phyloP scores from a whole-genome alignment of 2,888 invertebrate species.

The Tryphoninae sp. region DNA sequence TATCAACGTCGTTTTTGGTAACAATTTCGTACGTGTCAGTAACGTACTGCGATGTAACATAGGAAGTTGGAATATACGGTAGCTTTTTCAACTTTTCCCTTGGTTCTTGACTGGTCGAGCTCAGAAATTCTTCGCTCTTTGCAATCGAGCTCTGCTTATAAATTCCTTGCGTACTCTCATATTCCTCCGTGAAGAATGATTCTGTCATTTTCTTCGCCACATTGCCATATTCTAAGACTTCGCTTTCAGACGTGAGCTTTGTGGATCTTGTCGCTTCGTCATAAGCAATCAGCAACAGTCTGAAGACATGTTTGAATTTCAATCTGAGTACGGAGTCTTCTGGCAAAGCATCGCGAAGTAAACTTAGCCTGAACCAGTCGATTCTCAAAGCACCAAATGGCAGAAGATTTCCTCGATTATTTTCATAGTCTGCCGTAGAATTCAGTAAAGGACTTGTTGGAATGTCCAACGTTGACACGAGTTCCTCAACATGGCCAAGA shows the following conservation, averaged over 20 bases:
- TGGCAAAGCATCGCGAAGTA: constrained; percentile 67
- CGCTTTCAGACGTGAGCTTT: not conserved
- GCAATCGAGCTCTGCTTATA: not conserved
- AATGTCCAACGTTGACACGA: constrained; percentile 51
- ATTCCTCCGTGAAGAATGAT: not conserved
- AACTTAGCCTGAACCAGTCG: constrained; percentile 70
- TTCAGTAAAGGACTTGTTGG: constrained; percentile 56
- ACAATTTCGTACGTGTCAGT: not conserved
- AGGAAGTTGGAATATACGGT: not conserved
- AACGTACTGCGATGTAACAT: not conserved
- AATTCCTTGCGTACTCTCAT: not conserved
- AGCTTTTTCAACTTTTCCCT: not conserved
- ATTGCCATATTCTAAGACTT: not conserved
- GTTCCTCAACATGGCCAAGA: constrained; percentile 56
- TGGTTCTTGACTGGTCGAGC: not conserved
- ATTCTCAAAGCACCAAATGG: constrained; percentile 70
- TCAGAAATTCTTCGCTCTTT: not conserved
- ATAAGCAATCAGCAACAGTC: constrained; percentile 68
- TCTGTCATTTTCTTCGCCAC: not conserved
- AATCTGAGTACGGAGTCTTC: constrained; percentile 63
- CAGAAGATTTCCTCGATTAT: constrained; percentile 36
- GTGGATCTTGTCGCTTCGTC: constrained; percentile 10
- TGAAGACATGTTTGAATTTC: constrained; percentile 68
- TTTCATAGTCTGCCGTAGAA: constrained; percentile 59
- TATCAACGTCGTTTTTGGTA: not conserved